Evolutionary conservation across 2,797 vertebrate genomes (phyloP), one percentile per base, ranked within the genome.

Genomic region (Sebastes paucispinis): DNA sequence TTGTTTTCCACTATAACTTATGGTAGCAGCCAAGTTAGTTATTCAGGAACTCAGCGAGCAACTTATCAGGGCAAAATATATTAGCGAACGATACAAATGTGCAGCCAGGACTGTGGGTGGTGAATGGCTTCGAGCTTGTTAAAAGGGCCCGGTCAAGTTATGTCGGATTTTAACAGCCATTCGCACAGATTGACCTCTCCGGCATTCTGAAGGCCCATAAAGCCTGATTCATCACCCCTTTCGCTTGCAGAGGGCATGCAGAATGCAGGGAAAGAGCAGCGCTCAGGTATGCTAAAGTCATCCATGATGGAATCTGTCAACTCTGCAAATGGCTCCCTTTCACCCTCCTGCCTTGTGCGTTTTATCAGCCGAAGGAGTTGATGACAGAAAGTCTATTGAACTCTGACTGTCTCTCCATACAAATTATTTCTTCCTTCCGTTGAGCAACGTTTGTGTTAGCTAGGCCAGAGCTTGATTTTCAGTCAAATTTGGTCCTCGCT

Each of bases 281-380:
- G 77, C 91, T 92, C 88, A 92, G 93, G 91, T 95, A 94, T 91
- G 92, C 90, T 93, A 94, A 96, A 95, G 92, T 94, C 92, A 93
- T 93, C 92, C 91, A 89, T 93, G 90, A 93, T 93, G 92, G 93
- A 93, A 95, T 95, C 92, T 94, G 94, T 94, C 94, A 95, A 93
- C 86, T 90, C 91, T 73, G 93, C 92, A 93, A 95, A 95, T 94
- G 92, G 85, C 87, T 90, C 89, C 88, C 88, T 89, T 84, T 93
- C 88, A 69, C 90, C 92, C 83, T 70, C 74, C 89, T 88, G 88
- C 88, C 88, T 87, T 50, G 77, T 90, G 90, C 82, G 69, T 93
- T 95, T 93, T 91, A 92, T 93, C 92, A 94, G 91, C 87, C 75
- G 39, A 80, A 91, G 89, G 86, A 94, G 85, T 87, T 25, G 47